phyloP scores from a whole-genome alignment of 2,113 vertebrate genomes.

The Prochilodus magdalenae region DNA sequence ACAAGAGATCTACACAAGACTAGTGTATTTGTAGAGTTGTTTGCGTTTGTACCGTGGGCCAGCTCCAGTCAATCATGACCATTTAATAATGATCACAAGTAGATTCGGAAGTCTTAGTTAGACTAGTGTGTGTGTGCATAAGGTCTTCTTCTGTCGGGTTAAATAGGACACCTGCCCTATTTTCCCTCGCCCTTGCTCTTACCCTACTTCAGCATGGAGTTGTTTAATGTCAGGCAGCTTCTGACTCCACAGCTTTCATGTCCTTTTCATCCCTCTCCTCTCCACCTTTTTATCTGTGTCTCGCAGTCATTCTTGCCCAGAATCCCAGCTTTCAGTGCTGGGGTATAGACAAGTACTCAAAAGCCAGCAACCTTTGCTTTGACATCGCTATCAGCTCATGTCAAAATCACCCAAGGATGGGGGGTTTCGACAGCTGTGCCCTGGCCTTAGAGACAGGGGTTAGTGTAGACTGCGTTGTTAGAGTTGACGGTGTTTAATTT shows the following conservation, averaged over 20 bases:
- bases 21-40: too few relatives aligned
- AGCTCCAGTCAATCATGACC: too few relatives aligned
- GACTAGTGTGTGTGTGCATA: not conserved
- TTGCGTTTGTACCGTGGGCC: too few relatives aligned
- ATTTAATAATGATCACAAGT: too few relatives aligned
- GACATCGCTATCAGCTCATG: not conserved
- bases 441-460: not conserved
- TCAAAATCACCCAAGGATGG: not conserved
- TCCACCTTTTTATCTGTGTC: not conserved
- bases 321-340: not conserved
- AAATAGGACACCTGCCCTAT: conserved; percentile 25
- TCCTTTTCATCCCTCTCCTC: not conserved
- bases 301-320: not conserved
- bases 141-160: not conserved
- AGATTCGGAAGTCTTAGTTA: too few relatives aligned
- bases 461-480: not conserved
- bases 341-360: not conserved
- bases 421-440: not conserved
- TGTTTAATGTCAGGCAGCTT: not conserved
- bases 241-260: not conserved
- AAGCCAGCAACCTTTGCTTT: not conserved
- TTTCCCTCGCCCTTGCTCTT: not conserved
- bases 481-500: too few relatives aligned
- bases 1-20: too few relatives aligned
- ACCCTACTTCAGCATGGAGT: not conserved